Conservation (phyloP, 2,797 vertebrate genomes). For the Arctocebus calabarensis region DNA sequence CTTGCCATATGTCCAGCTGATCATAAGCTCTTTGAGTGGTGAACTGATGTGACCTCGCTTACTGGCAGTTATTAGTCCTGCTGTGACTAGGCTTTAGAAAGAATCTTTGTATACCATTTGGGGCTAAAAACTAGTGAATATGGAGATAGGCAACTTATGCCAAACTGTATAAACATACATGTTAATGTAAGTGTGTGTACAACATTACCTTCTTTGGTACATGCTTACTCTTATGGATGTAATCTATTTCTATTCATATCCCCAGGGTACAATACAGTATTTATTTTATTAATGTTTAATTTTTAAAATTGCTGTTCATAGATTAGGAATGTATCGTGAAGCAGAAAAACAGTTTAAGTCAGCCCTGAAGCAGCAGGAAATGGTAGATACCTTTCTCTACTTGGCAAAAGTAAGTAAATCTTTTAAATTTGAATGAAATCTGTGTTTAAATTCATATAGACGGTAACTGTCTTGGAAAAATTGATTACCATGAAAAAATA, state of each 20-base stretch:
- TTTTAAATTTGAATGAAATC: conserved; percentile 58
- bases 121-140: not conserved
- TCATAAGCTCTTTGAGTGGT: conserved; percentile 43
- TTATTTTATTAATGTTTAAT: conserved; percentile 61
- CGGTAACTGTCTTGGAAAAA: conserved; percentile 3
- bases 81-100: not conserved
- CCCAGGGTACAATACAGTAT: not conserved
- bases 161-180: not conserved
- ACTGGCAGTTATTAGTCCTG: not conserved
- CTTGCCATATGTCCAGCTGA: conserved; percentile 44
- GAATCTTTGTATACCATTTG: not conserved
- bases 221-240: not conserved
- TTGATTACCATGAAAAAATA: conserved; percentile 19
- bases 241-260: conserved; percentile 35
- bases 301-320: conserved; percentile 78
- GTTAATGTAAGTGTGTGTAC: not conserved
- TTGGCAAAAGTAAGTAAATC: conserved; percentile 94
- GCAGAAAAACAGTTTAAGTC: conserved; percentile 98
- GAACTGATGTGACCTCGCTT: conserved; percentile 37
- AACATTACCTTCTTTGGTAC: not conserved
- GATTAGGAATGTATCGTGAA: conserved; percentile 95
- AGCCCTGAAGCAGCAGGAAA: conserved; percentile 96
- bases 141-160: not conserved
- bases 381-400: conserved; percentile 97
- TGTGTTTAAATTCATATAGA: conserved; percentile 58